Percentiles rank a stretch among this genome's conserved stretches.
These are phyloP conservation scores for Drosophila repleta DNA, from an alignment of 1,140 invertebrate species.

Conservation along the genomic window DNA sequence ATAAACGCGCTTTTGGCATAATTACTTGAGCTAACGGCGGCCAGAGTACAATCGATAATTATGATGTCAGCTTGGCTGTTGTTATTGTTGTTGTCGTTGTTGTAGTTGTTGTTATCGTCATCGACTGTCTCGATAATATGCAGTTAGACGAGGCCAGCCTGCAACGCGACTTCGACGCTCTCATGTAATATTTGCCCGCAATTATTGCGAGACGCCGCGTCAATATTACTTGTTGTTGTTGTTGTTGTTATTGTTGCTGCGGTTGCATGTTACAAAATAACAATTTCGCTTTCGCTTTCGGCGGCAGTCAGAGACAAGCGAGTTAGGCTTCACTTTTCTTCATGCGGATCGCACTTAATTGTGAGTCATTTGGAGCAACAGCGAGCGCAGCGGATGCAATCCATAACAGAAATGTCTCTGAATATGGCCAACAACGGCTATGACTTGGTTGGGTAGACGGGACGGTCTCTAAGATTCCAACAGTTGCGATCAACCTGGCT, in stretches of 20 bases:
- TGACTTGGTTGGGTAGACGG: no score
- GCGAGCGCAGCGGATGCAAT: slow-evolving; percentile 58
- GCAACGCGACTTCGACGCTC: slow-evolving; percentile 37
- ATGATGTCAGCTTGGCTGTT: slow-evolving; percentile 61
- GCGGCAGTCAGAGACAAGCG: slow-evolving; percentile 36
- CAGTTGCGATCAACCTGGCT: slow-evolving; percentile 21
- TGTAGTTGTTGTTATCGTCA: slow-evolving; percentile 53
- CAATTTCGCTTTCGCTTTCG: slow-evolving; percentile 72
- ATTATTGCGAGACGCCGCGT: slow-evolving; percentile 70
- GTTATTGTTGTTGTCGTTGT: slow-evolving; percentile 36
- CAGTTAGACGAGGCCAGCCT: slow-evolving; percentile 40
- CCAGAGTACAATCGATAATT: slow-evolving; percentile 65
- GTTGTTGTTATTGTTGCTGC: slow-evolving; percentile 49
- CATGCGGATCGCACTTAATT: slow-evolving; percentile 60
- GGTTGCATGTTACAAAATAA: slow-evolving; percentile 77
- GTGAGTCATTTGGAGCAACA: slow-evolving; percentile 65
- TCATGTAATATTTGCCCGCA: slow-evolving; percentile 77
- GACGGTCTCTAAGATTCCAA: not conserved
- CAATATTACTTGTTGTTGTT: slow-evolving; percentile 40
- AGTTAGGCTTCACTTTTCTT: slow-evolving; percentile 40
- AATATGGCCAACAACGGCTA: not conserved
- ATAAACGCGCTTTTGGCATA: slow-evolving; percentile 78
- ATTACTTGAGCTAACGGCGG: slow-evolving; percentile 43
- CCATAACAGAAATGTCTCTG: slow-evolving; percentile 11
- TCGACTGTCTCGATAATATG: slow-evolving; percentile 60